These are phyloP conservation scores for Trichogramma pretiosum DNA, from an alignment of 1,140 invertebrate species.

Conservation along the genomic window DNA sequence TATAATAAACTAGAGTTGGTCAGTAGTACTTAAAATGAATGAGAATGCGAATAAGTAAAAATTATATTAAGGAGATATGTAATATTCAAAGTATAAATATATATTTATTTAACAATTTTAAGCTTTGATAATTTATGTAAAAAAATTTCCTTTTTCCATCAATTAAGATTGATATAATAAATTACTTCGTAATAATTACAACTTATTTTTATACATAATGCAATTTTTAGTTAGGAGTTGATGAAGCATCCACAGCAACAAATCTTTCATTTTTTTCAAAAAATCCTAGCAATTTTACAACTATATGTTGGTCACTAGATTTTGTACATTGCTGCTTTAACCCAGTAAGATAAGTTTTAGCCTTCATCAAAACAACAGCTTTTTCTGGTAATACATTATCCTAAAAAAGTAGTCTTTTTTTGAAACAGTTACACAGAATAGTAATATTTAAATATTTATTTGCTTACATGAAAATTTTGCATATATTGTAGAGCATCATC, in stretches of 20 bases:
- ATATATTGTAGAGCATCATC: conserved; percentile 34
- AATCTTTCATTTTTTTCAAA: conserved; percentile 30
- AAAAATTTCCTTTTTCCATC: too few species aligned
- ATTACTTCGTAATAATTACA: too few species aligned
- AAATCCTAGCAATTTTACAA: conserved; percentile 29
- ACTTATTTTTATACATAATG: neutral
- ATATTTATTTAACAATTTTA: too few species aligned
- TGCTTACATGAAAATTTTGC: conserved; percentile 37
- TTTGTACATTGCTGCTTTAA: conserved; percentile 25
- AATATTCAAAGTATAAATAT: too few species aligned
- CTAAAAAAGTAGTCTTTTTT: conserved; percentile 20
- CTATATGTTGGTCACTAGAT: conserved; percentile 30
- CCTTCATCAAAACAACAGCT: conserved; percentile 35
- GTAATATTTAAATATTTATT: conserved; percentile 6
- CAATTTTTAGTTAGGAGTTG: conserved; percentile 15
- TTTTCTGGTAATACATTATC: conserved; percentile 41
- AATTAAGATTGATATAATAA: too few species aligned
- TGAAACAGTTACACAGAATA: conserved; percentile 1
- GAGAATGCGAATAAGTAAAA: too few species aligned
- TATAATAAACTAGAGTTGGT: too few species aligned
- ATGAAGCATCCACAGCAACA: conserved; percentile 24
- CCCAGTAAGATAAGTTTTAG: conserved; percentile 31
- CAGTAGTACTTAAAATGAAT: too few species aligned
- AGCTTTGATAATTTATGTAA: too few species aligned
- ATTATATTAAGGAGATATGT: too few species aligned